Conservation (phyloP, 2,113 vertebrate genomes). For the Narcine bancroftii region DNA sequence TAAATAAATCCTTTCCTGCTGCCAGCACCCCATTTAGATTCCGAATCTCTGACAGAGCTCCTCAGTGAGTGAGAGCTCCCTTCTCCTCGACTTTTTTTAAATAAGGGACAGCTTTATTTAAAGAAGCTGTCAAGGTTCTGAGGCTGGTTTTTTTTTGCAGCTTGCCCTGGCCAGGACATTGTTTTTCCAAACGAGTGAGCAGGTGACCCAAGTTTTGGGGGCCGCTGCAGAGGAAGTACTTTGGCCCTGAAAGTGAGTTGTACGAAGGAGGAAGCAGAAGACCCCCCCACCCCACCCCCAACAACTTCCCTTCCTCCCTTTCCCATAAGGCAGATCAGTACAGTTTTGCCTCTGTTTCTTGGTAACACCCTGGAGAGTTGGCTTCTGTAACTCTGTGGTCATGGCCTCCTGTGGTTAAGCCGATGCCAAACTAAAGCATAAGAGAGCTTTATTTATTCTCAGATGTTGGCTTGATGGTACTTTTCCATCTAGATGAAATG, state of each 20-base stretch:
- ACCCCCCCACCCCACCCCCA: no score
- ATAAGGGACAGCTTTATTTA: neutral
- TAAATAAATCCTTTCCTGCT: neutral
- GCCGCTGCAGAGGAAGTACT: neutral
- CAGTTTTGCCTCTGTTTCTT: neutral
- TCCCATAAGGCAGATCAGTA: neutral
- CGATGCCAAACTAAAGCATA: neutral
- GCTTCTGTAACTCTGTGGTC: neutral
- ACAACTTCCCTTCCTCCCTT: neutral
- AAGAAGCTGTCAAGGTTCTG: neutral
- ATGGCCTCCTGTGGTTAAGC: neutral
- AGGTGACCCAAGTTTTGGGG: neutral
- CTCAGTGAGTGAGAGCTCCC: neutral
- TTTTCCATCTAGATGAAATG: neutral
- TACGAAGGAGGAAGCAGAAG: no score
- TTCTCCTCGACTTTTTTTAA: neutral
- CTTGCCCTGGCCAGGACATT: no score
- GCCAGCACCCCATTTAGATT: conserved; percentile 21
- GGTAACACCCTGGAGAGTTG: neutral
- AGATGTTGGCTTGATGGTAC: neutral
- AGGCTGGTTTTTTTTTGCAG: neutral
- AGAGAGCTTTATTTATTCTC: neutral
- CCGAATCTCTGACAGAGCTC: neutral
- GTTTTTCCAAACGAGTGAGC: neutral
- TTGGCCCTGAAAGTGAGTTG: neutral